Evolutionary conservation across 1,140 invertebrate genomes (phyloP).

Genomic region (Tetramorium simillimum): DNA sequence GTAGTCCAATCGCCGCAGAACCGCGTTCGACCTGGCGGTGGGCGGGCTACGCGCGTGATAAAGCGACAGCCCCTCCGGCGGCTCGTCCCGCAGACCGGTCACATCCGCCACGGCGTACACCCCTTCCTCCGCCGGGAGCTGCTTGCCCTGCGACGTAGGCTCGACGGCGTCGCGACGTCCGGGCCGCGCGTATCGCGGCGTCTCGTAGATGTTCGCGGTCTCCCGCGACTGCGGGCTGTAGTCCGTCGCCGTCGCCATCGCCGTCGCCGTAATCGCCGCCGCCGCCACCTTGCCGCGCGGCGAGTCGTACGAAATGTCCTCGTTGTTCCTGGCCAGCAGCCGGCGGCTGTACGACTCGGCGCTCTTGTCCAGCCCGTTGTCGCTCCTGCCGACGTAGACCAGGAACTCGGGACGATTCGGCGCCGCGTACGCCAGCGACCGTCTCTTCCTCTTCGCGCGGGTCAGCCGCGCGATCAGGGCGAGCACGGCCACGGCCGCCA

Average conservation of each 20-base stretch:
- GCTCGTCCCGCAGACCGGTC: conserved; percentile 77
- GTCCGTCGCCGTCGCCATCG: conserved; percentile 21
- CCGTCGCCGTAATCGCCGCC: neutral
- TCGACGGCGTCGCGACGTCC: conserved; percentile 42
- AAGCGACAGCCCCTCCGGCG: conserved; percentile 79
- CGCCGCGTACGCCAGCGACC: conserved; percentile 76
- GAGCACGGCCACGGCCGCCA: conserved; percentile 78
- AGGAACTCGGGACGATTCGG: conserved; percentile 82
- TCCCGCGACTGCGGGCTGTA: conserved; percentile 76
- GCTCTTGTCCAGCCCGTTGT: conserved; percentile 80
- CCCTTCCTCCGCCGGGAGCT: conserved; percentile 70
- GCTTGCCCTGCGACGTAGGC: conserved; percentile 32
- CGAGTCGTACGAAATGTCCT: conserved; percentile 80
- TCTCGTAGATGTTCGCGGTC: conserved; percentile 79
- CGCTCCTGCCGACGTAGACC: conserved; percentile 81
- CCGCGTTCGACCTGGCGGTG: conserved; percentile 63
- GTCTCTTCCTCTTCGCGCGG: conserved; percentile 78
- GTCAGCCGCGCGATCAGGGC: conserved; percentile 79
- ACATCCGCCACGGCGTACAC: conserved; percentile 83
- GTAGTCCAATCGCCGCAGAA: conserved; percentile 59
- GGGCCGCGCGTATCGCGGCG: conserved; percentile 74
- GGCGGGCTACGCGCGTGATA: conserved; percentile 77
- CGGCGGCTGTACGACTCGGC: conserved; percentile 79
- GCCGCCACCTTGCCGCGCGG: conserved; percentile 64
- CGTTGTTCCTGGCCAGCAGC: conserved; percentile 74